These are phyloP conservation scores for Uria aalge DNA, from an alignment of 2,113 vertebrate genomes.

Conservation along the genomic window DNA sequence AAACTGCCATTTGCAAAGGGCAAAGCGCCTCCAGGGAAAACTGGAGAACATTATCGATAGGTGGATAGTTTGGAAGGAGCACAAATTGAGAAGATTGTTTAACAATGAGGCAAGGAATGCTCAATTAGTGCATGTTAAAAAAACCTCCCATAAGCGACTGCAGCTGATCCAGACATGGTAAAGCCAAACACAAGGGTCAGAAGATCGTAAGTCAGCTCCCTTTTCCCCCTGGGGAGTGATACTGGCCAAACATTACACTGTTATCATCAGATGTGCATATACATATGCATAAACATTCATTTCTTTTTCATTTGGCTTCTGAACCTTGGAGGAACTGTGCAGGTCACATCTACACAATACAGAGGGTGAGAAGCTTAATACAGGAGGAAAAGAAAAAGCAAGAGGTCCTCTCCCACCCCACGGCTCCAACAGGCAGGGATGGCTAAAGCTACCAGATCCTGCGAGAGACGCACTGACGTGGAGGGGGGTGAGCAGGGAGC, in stretches of 20 bases:
- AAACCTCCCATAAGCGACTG: background rate
- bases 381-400: background rate
- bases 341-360: background rate
- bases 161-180: background rate
- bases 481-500: background rate
- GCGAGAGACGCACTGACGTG: accelerated
- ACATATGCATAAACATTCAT: background rate
- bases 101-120: background rate
- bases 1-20: slow-evolving; percentile 1
- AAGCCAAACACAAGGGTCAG: background rate
- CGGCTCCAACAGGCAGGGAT: background rate
- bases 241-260: background rate
- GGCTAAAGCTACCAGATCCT: background rate
- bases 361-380: background rate
- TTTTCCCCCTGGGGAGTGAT: background rate
- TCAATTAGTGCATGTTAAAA: background rate
- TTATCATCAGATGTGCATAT: background rate
- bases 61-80: background rate
- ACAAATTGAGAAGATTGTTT: background rate
- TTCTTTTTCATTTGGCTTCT: background rate
- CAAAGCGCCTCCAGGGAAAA: background rate
- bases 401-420: background rate
- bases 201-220: background rate
- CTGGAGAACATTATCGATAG: background rate
- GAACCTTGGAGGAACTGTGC: background rate